Evolutionary conservation across 2,888 invertebrate genomes (phyloP), one percentile per base, ranked within the genome.

Genomic region (Hemithea aestivaria): DNA sequence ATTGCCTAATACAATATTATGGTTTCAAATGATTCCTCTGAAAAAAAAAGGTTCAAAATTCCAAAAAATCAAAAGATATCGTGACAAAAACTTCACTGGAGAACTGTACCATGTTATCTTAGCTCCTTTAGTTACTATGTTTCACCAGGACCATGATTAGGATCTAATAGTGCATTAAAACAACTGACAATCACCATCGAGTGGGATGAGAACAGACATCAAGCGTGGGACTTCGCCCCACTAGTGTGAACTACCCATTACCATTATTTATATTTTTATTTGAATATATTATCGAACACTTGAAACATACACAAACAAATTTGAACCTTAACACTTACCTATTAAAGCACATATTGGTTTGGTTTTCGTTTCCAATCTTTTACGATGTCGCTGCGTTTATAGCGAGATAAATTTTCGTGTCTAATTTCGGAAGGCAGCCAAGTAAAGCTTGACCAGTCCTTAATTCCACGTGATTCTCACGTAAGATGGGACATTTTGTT

Each of bases 261-360:
- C 58, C 68, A 73, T 76, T 67, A 72, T 73, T 80, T 77, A 75
- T 79, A 42, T 71, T 66, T 76, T 77, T 66, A 66, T 68, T 73
- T 62, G 51, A 62, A 70, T 61, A 69, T 71, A 75, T 74, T 76
- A 77, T 75, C 60, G 58, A 63, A 58, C 63, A 68, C 72, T 73
- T 62, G 45, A 59, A 57, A 26, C 9, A 32, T 28, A 12, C 7
- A 37, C 39, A 36, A 30, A 33, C 29, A 22, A 57, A 39, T 41
- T 20, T 20, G 31, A 33, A 46, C 55, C 45, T 50, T 61, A 50
- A 35, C 6, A 4, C 6, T 12, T 9, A 10, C 16, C 9, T 1
- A 5, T 31, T 58, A 66, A 51, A 59, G 60, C 56, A 49, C 24
- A 37, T 46, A 52, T 40, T 62, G 27, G 33, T 38, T 36, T 48